Conservation (phyloP, 2,888 invertebrate genomes). For the Notodonta dromedarius region DNA sequence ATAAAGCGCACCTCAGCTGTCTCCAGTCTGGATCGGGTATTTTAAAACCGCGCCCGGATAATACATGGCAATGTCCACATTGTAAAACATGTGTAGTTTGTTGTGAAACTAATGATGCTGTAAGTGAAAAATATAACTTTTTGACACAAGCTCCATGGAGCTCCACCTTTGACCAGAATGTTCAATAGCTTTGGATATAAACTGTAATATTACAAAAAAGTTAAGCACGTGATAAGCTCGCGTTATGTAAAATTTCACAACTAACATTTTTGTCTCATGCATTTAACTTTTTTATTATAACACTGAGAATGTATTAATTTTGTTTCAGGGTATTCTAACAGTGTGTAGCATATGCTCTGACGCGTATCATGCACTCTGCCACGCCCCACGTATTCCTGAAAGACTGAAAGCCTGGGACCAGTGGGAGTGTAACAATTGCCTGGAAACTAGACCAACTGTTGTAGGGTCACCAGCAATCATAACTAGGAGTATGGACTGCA, state of each 20-base stretch:
- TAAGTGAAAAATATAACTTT: slow-evolving; percentile 73
- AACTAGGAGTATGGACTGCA: slow-evolving; percentile 61
- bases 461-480: slow-evolving; percentile 67
- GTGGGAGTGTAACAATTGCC: slow-evolving; percentile 90
- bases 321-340: slow-evolving; percentile 86
- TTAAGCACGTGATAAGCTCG: too few species aligned
- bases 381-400: slow-evolving; percentile 87
- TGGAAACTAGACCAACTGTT: slow-evolving; percentile 68
- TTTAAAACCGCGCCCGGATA: slow-evolving; percentile 85
- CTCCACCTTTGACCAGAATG: too few species aligned
- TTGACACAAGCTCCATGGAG: too few species aligned
- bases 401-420: slow-evolving; percentile 84
- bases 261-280: too few species aligned
- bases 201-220: too few species aligned
- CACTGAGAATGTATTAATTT: slow-evolving; percentile 5
- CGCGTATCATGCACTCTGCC: slow-evolving; percentile 93
- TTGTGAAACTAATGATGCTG: slow-evolving; percentile 89
- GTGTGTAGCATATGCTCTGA: slow-evolving; percentile 94
- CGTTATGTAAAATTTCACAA: too few species aligned
- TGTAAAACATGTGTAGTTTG: slow-evolving; percentile 95
- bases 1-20: slow-evolving; percentile 89
- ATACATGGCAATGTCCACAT: slow-evolving; percentile 94
- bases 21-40: slow-evolving; percentile 87
- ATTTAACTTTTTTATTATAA: too few species aligned
- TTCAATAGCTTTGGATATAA: too few species aligned